Base-by-base conservation (phyloP, 2,113 vertebrate genomes). In the Oostethus manadensis region DNA sequence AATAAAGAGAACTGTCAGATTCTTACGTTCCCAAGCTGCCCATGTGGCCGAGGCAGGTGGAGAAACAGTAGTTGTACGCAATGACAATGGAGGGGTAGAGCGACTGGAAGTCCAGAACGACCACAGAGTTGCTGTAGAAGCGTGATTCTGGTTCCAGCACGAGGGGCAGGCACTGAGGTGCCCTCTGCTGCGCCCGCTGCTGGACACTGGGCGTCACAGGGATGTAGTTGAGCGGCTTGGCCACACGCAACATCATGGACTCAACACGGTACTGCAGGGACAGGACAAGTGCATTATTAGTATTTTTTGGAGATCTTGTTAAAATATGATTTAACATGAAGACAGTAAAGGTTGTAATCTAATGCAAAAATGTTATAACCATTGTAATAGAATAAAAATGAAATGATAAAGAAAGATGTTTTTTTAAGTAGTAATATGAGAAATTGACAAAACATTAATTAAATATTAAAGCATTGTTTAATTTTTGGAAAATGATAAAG, bases 61-160 rank as follows among this genome's bases (percentile, higher is more conserved):
- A 99, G 88, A 79, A 99, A 72, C 97, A 99, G 89, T 99, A 99
- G 90, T 99, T 99, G 89, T 99, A 99, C 0, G 97, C 97, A 68
- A 99, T 99, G 83, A 99, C 87, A 58, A 99, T 97, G 63, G 97
- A 99, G 54, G 97, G 97, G 46, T 99, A 99, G 2, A 99, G 84
- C 0, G 96, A 96, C 88, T 99, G 97, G 86, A 99, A 99, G 86
- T 99, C 97, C 78, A 99, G 71, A 1, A 99, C 97, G 0, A 99
- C 89, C 59, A 99, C 93, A 0, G 95, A 95, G 62, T 98, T 99
- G 84, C 95, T 99, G 79, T 99, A 99, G 85, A 99, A 98, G 59
- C 96, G 94, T 0, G 97, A 99, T 62, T 99, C 96, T 0, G 97
- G 97, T 79, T 99, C 97, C 95, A 99, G 93, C 47, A 99, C 92